phyloP scores from a whole-genome alignment of 2,888 invertebrate genomes.

The Escarpia spicata region DNA sequence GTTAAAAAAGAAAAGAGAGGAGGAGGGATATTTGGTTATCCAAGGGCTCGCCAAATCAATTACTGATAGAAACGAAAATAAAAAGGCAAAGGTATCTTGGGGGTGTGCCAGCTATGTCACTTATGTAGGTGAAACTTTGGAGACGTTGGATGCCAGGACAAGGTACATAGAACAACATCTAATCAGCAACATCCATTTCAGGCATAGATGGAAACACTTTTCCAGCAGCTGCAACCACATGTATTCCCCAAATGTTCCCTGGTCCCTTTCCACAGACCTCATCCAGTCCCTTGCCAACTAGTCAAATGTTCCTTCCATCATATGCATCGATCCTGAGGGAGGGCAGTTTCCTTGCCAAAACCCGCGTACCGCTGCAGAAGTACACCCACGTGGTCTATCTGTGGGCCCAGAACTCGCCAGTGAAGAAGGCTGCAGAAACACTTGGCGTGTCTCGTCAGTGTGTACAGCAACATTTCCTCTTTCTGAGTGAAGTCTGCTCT shows the following conservation, averaged over 20 bases:
- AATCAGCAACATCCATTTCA: neutral
- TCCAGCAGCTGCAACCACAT: neutral
- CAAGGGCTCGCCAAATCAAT: neutral
- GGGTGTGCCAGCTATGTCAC: neutral
- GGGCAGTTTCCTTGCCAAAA: too few species aligned
- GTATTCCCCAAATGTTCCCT: neutral
- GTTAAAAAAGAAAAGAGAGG: neutral
- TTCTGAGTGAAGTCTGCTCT: neutral
- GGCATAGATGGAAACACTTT: neutral
- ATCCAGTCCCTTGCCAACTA: neutral
- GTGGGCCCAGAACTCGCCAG: too few species aligned
- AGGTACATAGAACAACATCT: neutral
- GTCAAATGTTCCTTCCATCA: neutral
- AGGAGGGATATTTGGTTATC: neutral
- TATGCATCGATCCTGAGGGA: too few species aligned
- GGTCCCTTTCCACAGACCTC: neutral
- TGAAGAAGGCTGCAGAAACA: too few species aligned
- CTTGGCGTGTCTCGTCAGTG: neutral
- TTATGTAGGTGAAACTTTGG: neutral
- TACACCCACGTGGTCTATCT: too few species aligned
- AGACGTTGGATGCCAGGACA: neutral
- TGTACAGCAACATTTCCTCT: neutral
- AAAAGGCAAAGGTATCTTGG: neutral
- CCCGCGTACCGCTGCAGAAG: too few species aligned
- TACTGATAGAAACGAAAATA: neutral